Evolutionary conservation across 1,140 invertebrate species (phyloP), one percentile per base, ranked within the genome.

Genomic region (Drosophila quadrilineata): DNA sequence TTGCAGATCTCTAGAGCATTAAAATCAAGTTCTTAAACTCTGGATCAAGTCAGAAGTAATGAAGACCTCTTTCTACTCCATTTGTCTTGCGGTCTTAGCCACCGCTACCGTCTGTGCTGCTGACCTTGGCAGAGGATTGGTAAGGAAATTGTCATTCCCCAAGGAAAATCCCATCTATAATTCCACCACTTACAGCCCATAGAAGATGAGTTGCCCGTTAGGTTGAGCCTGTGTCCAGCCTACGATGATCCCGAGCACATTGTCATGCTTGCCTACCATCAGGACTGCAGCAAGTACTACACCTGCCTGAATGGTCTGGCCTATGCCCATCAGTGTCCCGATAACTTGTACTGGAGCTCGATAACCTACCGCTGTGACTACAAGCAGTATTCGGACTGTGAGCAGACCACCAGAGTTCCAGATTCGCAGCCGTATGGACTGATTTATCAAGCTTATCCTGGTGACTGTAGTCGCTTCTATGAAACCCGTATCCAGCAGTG

Each of bases 251-350:
- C 66, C 26, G 64, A 41, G 19, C 66, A 76, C 12, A 1, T 41
- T 4, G 59, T 76, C 5, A 43, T 72, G 49, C 26, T 85, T 4
- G 10, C 59, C 4, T 43, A 68, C 36, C 48, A 68, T 14, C 50
- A 45, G 12, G 72, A 88, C 49, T 88, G 85, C 9, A 56, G 52
- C 17, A 76, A 73, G 21, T 88, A 76, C 21, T 74, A 58, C 21
- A 21, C 22, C n/a, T 88, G 85, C 33, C 5, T 21, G 0, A 59
- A 38, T 2, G 75, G 75, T 0, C 16, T 38, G 6, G 62, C 33
- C 10, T 33, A 31, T 17, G 24, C 17, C 0, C 12, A 22, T n/a
- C 65, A 58, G 28, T 87, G 85, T 48, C 85, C 85, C 6, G 9
- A 36, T 0, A 66, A 71, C 16, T 56, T 52, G 3, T 85, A 49